Conservation (phyloP, 2,888 invertebrate genomes). For the Dicyrtoma fusca region DNA sequence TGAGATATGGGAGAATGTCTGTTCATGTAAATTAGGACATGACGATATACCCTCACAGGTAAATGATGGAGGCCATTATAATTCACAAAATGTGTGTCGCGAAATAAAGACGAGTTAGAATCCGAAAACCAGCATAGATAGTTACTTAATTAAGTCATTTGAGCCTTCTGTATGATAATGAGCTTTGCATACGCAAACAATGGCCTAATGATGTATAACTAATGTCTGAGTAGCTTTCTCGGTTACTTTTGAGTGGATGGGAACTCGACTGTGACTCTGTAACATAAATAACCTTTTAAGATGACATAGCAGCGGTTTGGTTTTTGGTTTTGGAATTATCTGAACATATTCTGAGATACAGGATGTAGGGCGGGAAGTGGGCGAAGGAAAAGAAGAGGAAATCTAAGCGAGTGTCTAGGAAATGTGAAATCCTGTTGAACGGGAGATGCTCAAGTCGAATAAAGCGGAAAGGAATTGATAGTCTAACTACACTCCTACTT, state of each 20-base stretch:
- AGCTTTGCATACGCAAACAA: neutral
- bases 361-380: neutral
- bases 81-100: too few relatives aligned
- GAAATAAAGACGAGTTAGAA: too few relatives aligned
- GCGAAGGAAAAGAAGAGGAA: neutral
- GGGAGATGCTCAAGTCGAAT: neutral
- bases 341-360: constrained; percentile 13
- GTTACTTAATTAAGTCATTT: too few relatives aligned
- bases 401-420: neutral
- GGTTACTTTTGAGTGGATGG: neutral
- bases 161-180: too few relatives aligned
- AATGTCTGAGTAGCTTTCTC: neutral
- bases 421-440: neutral
- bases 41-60: too few relatives aligned
- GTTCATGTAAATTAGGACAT: too few relatives aligned
- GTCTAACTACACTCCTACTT: neutral
- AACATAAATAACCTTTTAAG: constrained; percentile 17
- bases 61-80: too few relatives aligned
- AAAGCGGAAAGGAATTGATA: constrained; percentile 7
- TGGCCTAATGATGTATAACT: constrained; percentile 8
- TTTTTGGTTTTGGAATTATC: constrained; percentile 14
- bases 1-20: too few relatives aligned
- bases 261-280: neutral
- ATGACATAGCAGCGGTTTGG: constrained; percentile 8
- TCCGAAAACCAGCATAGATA: too few relatives aligned